Evolutionary conservation across 2,888 invertebrate genomes (phyloP), one percentile per base, ranked within the genome.

Genomic region (Ophion ellenae): DNA sequence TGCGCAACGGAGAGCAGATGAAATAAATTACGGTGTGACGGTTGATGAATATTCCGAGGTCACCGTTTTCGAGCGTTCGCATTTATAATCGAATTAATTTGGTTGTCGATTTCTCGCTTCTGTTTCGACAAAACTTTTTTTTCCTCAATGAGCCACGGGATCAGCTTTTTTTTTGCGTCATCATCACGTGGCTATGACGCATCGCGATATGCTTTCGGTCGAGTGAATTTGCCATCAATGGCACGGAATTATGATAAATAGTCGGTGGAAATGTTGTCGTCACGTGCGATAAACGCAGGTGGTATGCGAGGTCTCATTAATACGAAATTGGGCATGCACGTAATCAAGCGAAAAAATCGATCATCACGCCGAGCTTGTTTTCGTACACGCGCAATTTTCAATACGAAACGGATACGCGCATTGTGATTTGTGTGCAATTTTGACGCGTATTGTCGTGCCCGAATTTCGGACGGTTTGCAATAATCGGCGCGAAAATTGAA

Each of bases 311-410:
- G 36, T 11, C 59, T 75, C 75, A 45, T 75, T 64, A 47, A 75
- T n/a, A 24, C 64, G 24, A 64, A 28, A 47, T 75, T 75, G n/a
- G 47, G 28, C 47, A 75, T 63, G 32, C 75, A 64, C 75, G 47
- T 64, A 47, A 47, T 47, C n/a, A 28, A 45, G 63, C 36, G 24
- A 83, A 57, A 66, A 70, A 70, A 74, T 64, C 83, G 32, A 57
- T 11, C 47, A 47, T 0, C 74, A 57, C 66, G 32, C 67, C 45
- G 79, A 81, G n/a, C 28, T 64, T 66, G 75, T 45, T 24, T 73
- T 36, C 40, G 32, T 17, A 36, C 61, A 73, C 61, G 40, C 28
- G 63, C 45, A 17, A 24, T 63, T 17, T 45, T 74, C 74, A 24
- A 40, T 17, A 14, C 14, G 61, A 45, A 36, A 24, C 11, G 7